phyloP scores from a whole-genome alignment of 2,888 invertebrate genomes.

The Dasysyrphus tricinctus region DNA sequence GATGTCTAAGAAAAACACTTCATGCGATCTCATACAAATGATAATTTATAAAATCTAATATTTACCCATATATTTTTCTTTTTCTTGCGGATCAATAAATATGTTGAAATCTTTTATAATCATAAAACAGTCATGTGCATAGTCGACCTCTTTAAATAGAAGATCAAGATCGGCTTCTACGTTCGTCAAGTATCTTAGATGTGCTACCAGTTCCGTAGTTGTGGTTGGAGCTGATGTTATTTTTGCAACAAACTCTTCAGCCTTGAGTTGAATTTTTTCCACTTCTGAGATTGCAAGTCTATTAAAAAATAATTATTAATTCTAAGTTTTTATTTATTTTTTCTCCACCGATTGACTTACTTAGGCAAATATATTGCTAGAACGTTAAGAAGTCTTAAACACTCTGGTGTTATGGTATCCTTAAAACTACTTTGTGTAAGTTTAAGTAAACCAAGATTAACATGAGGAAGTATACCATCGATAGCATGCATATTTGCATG shows the following conservation, averaged over 20 bases:
- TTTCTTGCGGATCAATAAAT: slow-evolving; percentile 89
- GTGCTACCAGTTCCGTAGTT: slow-evolving; percentile 88
- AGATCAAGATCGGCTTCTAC: slow-evolving; percentile 87
- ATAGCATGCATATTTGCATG: slow-evolving; percentile 88
- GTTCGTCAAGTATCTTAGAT: slow-evolving; percentile 85
- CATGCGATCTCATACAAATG: no score
- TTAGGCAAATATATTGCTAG: slow-evolving; percentile 87
- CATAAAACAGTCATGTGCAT: slow-evolving; percentile 92
- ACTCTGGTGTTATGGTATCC: slow-evolving; percentile 88
- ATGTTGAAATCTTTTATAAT: slow-evolving; percentile 92
- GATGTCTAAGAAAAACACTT: no score
- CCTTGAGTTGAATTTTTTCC: slow-evolving; percentile 80
- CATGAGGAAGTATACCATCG: slow-evolving; percentile 87
- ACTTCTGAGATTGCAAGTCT: slow-evolving; percentile 88
- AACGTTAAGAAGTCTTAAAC: slow-evolving; percentile 87
- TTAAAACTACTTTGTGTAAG: slow-evolving; percentile 89
- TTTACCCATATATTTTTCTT: slow-evolving; percentile 83
- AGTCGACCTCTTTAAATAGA: slow-evolving; percentile 90
- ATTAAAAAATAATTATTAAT: background rate
- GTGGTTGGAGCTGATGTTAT: slow-evolving; percentile 87
- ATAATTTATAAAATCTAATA: no score
- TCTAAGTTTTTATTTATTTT: no score
- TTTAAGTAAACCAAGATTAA: slow-evolving; percentile 89
- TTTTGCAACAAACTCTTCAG: slow-evolving; percentile 86
- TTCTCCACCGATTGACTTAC: slow-evolving; percentile 82